phyloP scores from a whole-genome alignment of 2,113 vertebrate genomes.

The Corythornis vintsioides region DNA sequence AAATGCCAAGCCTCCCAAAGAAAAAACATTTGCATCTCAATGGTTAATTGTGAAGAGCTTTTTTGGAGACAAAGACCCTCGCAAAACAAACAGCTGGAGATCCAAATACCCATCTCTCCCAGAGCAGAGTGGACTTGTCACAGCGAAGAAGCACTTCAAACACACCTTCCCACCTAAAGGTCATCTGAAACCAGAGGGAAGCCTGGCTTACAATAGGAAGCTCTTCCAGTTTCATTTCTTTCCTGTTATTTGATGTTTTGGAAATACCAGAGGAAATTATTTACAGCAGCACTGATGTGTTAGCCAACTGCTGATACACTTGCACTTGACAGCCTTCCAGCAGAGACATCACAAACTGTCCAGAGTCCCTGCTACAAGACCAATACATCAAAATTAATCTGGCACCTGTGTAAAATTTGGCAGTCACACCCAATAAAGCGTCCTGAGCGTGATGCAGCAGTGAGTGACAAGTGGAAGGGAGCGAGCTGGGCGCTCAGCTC shows the following conservation, averaged over 20 bases:
- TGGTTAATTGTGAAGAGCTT: background rate
- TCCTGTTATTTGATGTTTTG: conserved; percentile 9
- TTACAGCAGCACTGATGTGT: background rate
- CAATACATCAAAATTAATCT: conserved; percentile 71
- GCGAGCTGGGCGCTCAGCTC: conserved; percentile 37
- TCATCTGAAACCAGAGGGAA: background rate
- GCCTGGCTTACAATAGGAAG: background rate
- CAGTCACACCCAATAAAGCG: conserved; percentile 70
- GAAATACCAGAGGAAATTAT: conserved; percentile 30
- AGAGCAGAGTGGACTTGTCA: background rate
- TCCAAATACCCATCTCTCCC: background rate
- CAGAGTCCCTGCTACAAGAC: conserved; percentile 31
- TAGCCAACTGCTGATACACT: conserved; percentile 32
- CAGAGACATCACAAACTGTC: conserved; percentile 33
- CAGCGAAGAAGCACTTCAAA: background rate
- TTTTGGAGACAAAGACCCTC: background rate
- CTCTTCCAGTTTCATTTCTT: background rate
- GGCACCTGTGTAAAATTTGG: conserved; percentile 70
- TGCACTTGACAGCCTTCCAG: conserved; percentile 53
- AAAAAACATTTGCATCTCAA: background rate
- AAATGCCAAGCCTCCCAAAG: background rate
- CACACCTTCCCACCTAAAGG: background rate
- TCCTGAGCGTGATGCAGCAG: conserved; percentile 38
- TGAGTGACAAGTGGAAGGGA: conserved; percentile 55
- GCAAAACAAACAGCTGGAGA: background rate